Evolutionary conservation across 2,113 vertebrate species (phyloP).

Genomic region (Symphodus melops): DNA sequence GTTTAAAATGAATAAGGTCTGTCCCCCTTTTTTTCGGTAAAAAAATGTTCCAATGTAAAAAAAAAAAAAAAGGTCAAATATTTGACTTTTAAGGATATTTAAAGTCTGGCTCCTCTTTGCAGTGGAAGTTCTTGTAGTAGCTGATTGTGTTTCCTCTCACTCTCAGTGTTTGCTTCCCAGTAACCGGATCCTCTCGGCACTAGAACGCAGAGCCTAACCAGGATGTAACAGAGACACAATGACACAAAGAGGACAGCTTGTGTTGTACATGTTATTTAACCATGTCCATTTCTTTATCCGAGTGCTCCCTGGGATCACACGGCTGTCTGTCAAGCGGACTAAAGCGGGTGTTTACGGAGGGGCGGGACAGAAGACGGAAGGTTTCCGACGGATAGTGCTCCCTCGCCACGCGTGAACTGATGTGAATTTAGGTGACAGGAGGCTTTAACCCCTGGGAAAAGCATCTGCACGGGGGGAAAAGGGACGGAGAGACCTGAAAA

Average conservation of each 20-base stretch:
- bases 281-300: constrained; percentile 63
- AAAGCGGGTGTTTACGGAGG: constrained; percentile 31
- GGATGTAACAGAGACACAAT: constrained; percentile 55
- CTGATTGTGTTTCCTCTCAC: not conserved
- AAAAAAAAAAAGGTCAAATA: too few species aligned
- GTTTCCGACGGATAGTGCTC: constrained; percentile 69
- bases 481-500: constrained; percentile 69
- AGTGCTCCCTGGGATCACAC: constrained; percentile 52
- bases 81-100: too few species aligned
- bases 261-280: constrained; percentile 59
- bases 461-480: constrained; percentile 52
- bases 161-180: constrained; percentile 23
- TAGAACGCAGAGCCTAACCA: constrained; percentile 30
- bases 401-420: constrained; percentile 78
- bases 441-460: constrained; percentile 72
- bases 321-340: constrained; percentile 58
- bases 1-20: too few species aligned
- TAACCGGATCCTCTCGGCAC: constrained; percentile 38
- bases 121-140: too few species aligned
- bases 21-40: too few species aligned
- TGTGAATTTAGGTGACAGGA: constrained; percentile 77
- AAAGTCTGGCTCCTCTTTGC: too few species aligned
- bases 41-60: too few species aligned
- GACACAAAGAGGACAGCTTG: constrained; percentile 53
- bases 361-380: constrained; percentile 40